These are phyloP conservation scores for Trichonephila clavata DNA, from an alignment of 1,140 invertebrate species.

Conservation along the genomic window DNA sequence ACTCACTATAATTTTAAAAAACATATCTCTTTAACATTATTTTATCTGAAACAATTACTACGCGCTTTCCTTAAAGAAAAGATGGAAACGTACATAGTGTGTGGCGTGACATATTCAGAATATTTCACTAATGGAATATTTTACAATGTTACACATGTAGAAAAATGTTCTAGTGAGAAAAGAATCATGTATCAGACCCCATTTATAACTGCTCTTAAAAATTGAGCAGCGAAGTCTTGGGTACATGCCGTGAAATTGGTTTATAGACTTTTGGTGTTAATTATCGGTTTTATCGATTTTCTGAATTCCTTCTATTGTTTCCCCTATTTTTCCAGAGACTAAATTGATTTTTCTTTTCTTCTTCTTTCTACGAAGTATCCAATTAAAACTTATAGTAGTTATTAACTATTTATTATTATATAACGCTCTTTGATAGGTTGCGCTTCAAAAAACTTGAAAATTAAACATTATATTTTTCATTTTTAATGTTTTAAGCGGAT, in stretches of 20 bases:
- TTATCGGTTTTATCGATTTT: constrained; percentile 63
- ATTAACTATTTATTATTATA: not conserved
- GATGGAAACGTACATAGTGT: no score
- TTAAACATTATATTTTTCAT: not conserved
- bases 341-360: constrained; percentile 2
- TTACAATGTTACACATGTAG: not conserved
- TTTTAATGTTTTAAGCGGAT: not conserved
- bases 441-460: not conserved
- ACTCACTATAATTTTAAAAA: no score
- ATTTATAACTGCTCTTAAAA: not conserved
- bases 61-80: no score
- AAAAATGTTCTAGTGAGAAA: not conserved
- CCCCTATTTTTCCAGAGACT: not conserved
- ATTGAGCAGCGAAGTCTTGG: not conserved
- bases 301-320: not conserved
- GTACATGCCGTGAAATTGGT: constrained; percentile 49
- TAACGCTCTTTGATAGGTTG: not conserved
- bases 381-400: not conserved
- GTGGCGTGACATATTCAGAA: not conserved
- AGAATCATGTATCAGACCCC: not conserved
- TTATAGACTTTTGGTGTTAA: constrained; percentile 63
- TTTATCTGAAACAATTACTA: no score
- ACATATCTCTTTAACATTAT: no score
- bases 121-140: no score
- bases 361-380: not conserved